A percentile compares a stretch with the other conserved stretches of the same genome.
Conservation (phyloP, 1,140 invertebrate species). For the Drosophila erecta region DNA sequence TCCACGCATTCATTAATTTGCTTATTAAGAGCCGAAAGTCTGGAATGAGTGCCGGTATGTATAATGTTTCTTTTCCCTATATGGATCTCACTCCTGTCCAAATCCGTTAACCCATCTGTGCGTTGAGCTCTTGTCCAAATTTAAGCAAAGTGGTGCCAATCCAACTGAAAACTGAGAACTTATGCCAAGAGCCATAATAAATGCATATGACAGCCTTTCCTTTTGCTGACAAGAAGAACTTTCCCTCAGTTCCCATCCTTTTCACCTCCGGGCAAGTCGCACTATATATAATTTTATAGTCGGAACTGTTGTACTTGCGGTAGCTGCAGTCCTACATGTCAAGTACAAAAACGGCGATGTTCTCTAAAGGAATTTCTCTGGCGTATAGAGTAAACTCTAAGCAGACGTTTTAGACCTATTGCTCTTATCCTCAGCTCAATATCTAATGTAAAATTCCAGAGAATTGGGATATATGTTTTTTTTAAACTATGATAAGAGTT, state of each 20-base stretch:
- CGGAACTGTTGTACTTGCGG: slow-evolving; percentile 30
- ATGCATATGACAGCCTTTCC: slow-evolving; percentile 74
- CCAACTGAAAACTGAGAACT: slow-evolving; percentile 38
- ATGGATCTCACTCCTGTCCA: background rate
- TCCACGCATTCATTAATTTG: slow-evolving; percentile 78
- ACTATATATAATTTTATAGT: slow-evolving; percentile 40
- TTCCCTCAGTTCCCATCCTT: slow-evolving; percentile 2
- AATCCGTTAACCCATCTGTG: background rate
- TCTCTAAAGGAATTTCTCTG: slow-evolving; percentile 9
- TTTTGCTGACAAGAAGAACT: slow-evolving; percentile 72
- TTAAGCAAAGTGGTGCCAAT: slow-evolving; percentile 29
- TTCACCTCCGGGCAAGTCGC: slow-evolving; percentile 13
- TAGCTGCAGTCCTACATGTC: slow-evolving; percentile 58
- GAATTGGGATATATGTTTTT: too few relatives aligned
- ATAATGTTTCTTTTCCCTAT: slow-evolving; percentile 9
- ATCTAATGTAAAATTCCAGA: too few relatives aligned
- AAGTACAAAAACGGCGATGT: slow-evolving; percentile 17
- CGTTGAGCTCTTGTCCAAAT: slow-evolving; percentile 20
- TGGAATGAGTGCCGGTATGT: slow-evolving; percentile 6
- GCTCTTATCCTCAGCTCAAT: too few relatives aligned
- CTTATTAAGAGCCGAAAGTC: slow-evolving; percentile 46
- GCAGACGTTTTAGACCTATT: too few relatives aligned
- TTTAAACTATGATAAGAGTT: too few relatives aligned
- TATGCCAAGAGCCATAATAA: slow-evolving; percentile 62
- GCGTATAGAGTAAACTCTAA: background rate